Evolutionary conservation across 2,888 invertebrate species (phyloP).

Genomic region (Mesorhabditis spiculigera): DNA sequence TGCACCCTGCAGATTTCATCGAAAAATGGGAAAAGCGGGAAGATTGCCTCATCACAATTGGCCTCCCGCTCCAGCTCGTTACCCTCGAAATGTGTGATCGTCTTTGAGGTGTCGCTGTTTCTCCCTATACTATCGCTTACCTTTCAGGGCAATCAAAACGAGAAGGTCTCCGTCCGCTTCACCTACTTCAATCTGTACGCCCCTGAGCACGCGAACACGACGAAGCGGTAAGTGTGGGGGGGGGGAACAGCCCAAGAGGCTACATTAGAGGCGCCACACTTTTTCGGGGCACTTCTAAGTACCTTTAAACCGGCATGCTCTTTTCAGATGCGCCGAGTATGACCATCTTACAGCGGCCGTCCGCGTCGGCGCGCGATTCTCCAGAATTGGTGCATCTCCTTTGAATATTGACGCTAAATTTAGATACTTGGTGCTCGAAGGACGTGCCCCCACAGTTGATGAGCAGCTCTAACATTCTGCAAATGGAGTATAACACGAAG

Average conservation of each 20-base stretch:
- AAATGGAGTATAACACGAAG: slow-evolving; percentile 72
- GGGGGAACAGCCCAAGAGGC: no score
- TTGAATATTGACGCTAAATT: no score
- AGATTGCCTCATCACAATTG: no score
- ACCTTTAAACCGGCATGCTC: no score
- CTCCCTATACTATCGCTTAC: slow-evolving; percentile 14
- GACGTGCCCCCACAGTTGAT: slow-evolving; percentile 79
- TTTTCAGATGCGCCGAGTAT: slow-evolving; percentile 70
- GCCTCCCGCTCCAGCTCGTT: slow-evolving; percentile 14
- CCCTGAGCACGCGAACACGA: slow-evolving; percentile 29
- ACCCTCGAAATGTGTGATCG: slow-evolving; percentile 31
- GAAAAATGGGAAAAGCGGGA: no score
- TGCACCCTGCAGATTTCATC: no score
- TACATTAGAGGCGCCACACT: no score
- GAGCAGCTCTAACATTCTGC: slow-evolving; percentile 83
- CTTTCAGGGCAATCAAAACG: slow-evolving; percentile 45
- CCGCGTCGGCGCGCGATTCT: slow-evolving; percentile 77
- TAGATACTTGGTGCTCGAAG: slow-evolving; percentile 73
- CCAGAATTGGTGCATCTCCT: slow-evolving; percentile 73
- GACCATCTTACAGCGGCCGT: slow-evolving; percentile 66
- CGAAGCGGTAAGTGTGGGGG: slow-evolving; percentile 21
- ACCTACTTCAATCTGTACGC: slow-evolving; percentile 52
- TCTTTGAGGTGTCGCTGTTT: slow-evolving; percentile 19
- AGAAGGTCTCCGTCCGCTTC: slow-evolving; percentile 49
- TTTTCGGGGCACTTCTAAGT: no score